A percentile compares a stretch with the other conserved stretches of the same genome.
Evolutionary conservation across 1,140 invertebrate species (phyloP).

Genomic region (Drosophila pallidifrons): DNA sequence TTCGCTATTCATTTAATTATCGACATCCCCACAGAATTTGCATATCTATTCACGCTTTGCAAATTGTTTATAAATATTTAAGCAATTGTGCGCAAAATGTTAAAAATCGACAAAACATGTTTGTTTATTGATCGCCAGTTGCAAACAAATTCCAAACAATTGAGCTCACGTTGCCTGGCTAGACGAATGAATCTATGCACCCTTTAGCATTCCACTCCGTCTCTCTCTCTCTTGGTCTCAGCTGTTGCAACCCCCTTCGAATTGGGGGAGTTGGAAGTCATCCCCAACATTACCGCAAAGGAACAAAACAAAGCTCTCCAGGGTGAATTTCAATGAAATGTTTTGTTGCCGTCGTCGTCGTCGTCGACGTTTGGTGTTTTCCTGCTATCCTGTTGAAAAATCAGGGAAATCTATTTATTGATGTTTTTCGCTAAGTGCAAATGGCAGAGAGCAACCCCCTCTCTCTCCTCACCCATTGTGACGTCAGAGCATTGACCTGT

Average conservation of each 20-base stretch:
- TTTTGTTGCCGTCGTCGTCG: conserved; percentile 23
- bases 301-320: conserved; percentile 23
- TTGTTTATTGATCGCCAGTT: conserved; percentile 1
- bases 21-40: background rate
- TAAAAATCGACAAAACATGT: background rate
- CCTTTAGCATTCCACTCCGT: background rate
- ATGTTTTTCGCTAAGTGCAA: conserved; percentile 71
- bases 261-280: background rate
- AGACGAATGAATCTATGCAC: background rate
- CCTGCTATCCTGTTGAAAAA: conserved; percentile 84
- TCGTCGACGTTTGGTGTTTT: conserved; percentile 34
- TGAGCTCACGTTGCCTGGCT: background rate
- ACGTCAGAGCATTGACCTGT: conserved; percentile 15
- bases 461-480: background rate
- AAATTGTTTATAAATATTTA: background rate
- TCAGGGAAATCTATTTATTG: conserved; percentile 85
- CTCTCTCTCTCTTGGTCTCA: background rate
- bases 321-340: conserved; percentile 18
- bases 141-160: background rate
- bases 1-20: background rate
- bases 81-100: background rate
- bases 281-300: background rate
- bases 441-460: background rate
- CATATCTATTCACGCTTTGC: background rate
- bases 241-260: background rate